Base-by-base conservation (phyloP, 1,140 invertebrate species). In the Diorhabda carinulata region DNA sequence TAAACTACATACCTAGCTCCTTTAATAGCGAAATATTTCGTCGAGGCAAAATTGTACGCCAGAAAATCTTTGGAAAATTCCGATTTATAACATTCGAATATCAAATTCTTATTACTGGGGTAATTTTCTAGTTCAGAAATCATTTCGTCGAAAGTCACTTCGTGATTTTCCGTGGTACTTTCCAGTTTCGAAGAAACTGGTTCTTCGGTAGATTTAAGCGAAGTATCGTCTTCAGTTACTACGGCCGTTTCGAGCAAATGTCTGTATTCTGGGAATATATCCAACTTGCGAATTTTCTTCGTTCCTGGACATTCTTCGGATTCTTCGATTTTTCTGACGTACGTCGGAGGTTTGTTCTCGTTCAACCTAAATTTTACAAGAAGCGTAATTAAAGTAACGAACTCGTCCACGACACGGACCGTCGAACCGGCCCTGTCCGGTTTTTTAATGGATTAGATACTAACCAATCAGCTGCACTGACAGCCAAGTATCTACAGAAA, bases 401-500 rank as follows among this genome's bases (percentile, higher is more conserved):
- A 25, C 25, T 25, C 25, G 25, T 25, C 25, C 25, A 25, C 25
- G 25, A 25, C 25, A 25, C 25, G 25, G 25, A 25, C 25, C 25
- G 25, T 25, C 25, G 25, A 25, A 25, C 25, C 25, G 25, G 25
- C 2, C 25, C 25, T 25, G 25, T 25, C 25, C 25, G 25, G 47
- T 52, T 8, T 52, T 52, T 52, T 52, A 52, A 52, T 4, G n/a
- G n/a, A 52, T 8, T 52, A 8, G 2, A 52, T 52, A 52, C 47
- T 10, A 74, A 10, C 74, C 74, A 77, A 42, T 69, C 10, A 3
- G 43, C 52, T 57, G 74, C 72, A 47, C 70, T 66, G 10, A 67
- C n/a, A 6, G 64, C 41, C 0, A 69, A 59, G 56, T 73, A 76
- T 65, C 69, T 69, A 61, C 74, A 75, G 47, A 77, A 77, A 66